Evolutionary conservation across 2,888 invertebrate genomes (phyloP), one percentile per base, ranked within the genome.

Genomic region (Lepetodrilus schrolli): DNA sequence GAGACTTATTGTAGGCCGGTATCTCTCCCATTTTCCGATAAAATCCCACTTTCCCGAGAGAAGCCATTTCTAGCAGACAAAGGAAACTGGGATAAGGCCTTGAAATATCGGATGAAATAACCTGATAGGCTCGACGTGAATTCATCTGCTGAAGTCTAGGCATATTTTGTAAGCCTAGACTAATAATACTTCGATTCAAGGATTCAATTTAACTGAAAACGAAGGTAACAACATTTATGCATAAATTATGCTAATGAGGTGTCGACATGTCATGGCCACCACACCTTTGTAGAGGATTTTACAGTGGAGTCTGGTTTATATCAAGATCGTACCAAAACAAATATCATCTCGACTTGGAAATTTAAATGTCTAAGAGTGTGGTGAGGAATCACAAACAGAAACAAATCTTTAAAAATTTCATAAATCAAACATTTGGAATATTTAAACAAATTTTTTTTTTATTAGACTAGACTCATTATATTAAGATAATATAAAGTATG

Each of bases 181-280:
- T 58, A 69, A 36, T 48, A 72, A 37, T 50, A 72, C 68, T 58
- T 72, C 72, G 68, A 68, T 65, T 58, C 48, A 51, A 75, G 65
- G 75, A 72, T 72, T 68, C 68, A 75, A 72, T 75, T 49, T 65
- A 49, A 75, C 48, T 72, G 72, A 72, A 72, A 75, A 72, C 38
- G 72, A 75, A 75, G 75, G 75, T 75, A 75, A 75, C 36, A 66
- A 68, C 36, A 30, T 68, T 75, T 76, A 76, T 77, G 77, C 82
- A 82, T 83, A 83, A 80, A 83, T 83, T 83, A 82, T 83, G 82
- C 81, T 80, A 83, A 83, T 83, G 75, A 79, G 79, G 72, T 58
- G 75, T 58, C 23, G 58, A 58, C 58, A 34, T 58, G 58, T 58
- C 58, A 58, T 58, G 58, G 26, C 58, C 58, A 58, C 58, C 58